Conservation (phyloP, 2,888 invertebrate species). For the Sepiola atlantica region DNA sequence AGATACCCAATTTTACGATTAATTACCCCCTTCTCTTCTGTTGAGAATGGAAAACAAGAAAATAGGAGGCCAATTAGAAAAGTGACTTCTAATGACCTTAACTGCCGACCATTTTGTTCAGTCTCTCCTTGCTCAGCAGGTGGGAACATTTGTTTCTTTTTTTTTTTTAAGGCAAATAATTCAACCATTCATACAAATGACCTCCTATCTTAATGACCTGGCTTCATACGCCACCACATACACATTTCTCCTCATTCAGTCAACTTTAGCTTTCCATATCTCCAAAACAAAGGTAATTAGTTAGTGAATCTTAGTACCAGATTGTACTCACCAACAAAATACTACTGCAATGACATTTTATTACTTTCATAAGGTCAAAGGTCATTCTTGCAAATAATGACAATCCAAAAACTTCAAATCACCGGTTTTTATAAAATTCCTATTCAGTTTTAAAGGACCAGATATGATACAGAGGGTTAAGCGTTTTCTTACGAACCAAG, state of each 20-base stretch:
- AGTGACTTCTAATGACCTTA: background rate
- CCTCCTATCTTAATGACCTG: background rate
- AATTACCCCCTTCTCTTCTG: background rate
- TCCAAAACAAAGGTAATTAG: background rate
- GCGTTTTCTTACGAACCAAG: background rate
- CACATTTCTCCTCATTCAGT: background rate
- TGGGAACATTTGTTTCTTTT: no score
- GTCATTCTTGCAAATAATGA: background rate
- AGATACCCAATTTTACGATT: background rate
- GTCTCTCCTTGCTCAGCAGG: background rate
- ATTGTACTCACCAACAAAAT: background rate
- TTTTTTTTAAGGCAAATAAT: background rate
- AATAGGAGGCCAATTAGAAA: background rate
- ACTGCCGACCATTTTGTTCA: background rate
- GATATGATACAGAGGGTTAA: background rate
- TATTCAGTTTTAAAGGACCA: background rate
- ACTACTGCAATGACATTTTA: background rate
- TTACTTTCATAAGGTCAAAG: slow-evolving; percentile 2
- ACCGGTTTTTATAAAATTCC: slow-evolving; percentile 21
- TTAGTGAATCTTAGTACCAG: background rate
- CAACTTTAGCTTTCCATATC: background rate
- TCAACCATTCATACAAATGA: background rate
- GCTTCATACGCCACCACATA: background rate
- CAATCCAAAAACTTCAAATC: background rate
- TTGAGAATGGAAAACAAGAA: slow-evolving; percentile 9